Percentiles rank a stretch among this genome's conserved stretches.
These are phyloP conservation scores for Tupaia tana DNA, from an alignment of 2,113 vertebrate species.

Conservation along the genomic window DNA sequence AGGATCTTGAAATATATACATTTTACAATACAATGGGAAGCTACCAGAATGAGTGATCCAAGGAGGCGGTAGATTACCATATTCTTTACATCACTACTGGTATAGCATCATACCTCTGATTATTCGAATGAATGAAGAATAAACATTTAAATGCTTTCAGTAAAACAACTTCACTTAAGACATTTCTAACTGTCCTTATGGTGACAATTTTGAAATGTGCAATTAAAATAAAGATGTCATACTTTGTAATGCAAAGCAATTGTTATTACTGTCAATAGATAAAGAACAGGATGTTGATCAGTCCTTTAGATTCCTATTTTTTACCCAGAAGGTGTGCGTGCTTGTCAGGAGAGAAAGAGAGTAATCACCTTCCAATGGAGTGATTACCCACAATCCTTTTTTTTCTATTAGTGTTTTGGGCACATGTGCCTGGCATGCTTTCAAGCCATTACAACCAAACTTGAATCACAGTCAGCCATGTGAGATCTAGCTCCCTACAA, in stretches of 20 bases:
- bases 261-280: neutral
- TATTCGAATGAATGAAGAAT: constrained; percentile 9
- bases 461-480: no score
- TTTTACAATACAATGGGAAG: neutral
- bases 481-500: no score
- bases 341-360: no score
- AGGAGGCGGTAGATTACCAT: neutral
- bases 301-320: constrained; percentile 21
- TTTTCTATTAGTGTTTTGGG: no score
- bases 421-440: no score
- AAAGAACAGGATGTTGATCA: neutral
- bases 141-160: constrained; percentile 7
- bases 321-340: no score
- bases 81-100: neutral
- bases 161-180: constrained; percentile 11
- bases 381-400: no score
- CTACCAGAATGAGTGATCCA: constrained; percentile 14
- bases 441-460: no score
- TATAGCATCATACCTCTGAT: constrained; percentile 8
- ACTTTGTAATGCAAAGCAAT: constrained; percentile 30
- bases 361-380: no score
- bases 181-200: neutral
- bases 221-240: neutral
- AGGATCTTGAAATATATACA: constrained; percentile 23
- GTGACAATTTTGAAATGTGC: constrained; percentile 32